Evolutionary conservation across 2,113 vertebrate genomes (phyloP), one percentile per base, ranked within the genome.

Genomic region (Regulus satrapa): DNA sequence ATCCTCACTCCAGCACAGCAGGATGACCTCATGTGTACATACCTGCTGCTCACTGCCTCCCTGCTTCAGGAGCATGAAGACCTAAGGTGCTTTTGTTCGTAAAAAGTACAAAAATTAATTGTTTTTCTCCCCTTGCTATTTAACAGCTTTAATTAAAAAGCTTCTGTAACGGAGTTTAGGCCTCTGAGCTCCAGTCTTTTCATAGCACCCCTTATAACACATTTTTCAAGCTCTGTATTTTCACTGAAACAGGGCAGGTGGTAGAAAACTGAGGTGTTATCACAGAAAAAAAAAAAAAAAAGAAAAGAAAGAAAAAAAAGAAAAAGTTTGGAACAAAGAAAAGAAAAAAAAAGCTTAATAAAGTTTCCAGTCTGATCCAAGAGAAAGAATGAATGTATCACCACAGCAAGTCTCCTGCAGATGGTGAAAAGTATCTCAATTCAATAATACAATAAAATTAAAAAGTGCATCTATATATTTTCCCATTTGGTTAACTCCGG

Each of bases 401-500:
- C 46, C 38, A 55, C n/a, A 12, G 10, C 78, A 63, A 83, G 13
- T 20, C 68, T 95, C 55, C 85, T 83, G 38, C 74, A 83, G 82
- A 80, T 34, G 75, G 78, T 67, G 88, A 40, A 74, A 96, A 85
- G 46, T 31, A 91, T 77, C 61, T 71, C 4, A 10, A 19, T 88
- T 85, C 77, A 51, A 69, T 66, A 95, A 92, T n/a, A 71, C 58
- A 83, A 85, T 83, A 78, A 88, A 88, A 95, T 52, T 36, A 10
- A 81, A 83, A 93, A 38, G 51, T 1, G 9, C 32, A 92, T 93
- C 96, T 85, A 80, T 96, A 90, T 59, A 49, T 96, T 97, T 96
- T 88, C 89, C 93, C 79, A 49, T 72, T 95, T 85, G 90, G 88
- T 83, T 93, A 55, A 58, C 63, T 96, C 93, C 0, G 14, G 88